Evolutionary conservation across 2,113 vertebrate genomes (phyloP), one percentile per base, ranked within the genome.

Genomic region (Tinamus guttatus): DNA sequence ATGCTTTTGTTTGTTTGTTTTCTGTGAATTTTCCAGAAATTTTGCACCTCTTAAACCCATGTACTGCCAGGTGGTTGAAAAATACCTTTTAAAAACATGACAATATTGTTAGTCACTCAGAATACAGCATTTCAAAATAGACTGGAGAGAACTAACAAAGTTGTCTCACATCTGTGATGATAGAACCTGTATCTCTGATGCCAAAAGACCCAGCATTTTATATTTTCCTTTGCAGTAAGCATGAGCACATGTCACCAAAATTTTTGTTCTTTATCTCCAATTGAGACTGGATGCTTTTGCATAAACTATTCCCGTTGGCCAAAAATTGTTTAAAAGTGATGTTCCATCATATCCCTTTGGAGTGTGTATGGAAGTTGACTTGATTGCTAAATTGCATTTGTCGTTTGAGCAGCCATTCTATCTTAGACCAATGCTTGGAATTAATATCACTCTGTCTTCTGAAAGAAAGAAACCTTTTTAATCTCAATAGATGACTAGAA

Each of bases 111-210:
- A 83, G 10, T 51, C 27, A 28, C 41, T 89, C 34, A 51, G 63
- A 85, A 38, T 2, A n/a, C 25, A 20, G 1, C 22, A 41, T 56
- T 9, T 81, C 45, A 68, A 19, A 73, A 60, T 20, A 79, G 45
- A 68, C 9, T 7, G 68, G 32, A 89, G 38, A 54, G 19, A 89
- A 71, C 12, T 7, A 70, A 34, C 13, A 65, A 41, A 76, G 27
- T 20, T 84, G 69, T 21, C 5, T 12, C 49, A 7, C 2, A 34
- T 47, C 16, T 71, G 15, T 16, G 22, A 41, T 56, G 13, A 45
- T 87, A 56, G 9, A 81, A 45, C 2, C 5, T 41, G 9, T 38
- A 2, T 68, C 4, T 8, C 4, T 0, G 2, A 76, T 28, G 22
- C 19, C 32, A 69, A 65, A 94, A 79, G 22, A 89, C 10, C 0